Conservation (phyloP, 2,113 vertebrate species). For the Porphyrio hochstetteri region DNA sequence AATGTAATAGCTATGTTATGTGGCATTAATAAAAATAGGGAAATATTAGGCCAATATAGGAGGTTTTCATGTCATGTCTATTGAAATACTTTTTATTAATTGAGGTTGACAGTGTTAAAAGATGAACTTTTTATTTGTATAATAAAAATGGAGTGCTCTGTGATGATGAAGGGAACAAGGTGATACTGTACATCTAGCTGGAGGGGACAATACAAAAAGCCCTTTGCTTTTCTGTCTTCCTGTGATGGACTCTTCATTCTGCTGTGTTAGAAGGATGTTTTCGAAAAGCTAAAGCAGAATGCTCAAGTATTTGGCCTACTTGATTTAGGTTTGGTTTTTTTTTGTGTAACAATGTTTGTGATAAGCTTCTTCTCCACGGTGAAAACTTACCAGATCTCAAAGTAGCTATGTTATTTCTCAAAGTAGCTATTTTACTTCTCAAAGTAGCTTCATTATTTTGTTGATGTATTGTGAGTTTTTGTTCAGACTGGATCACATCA, state of each 20-base stretch:
- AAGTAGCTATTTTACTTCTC: background rate
- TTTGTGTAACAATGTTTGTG: background rate
- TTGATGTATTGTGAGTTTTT: background rate
- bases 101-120: background rate
- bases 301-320: background rate
- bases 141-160: background rate
- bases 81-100: background rate
- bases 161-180: rapidly evolving
- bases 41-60: background rate
- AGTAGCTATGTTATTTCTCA: background rate
- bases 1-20: background rate
- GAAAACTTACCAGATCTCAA: background rate
- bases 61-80: background rate
- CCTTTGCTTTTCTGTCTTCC: background rate
- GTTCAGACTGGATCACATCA: background rate
- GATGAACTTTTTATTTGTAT: background rate
- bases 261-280: background rate
- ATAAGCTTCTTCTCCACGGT: background rate
- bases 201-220: background rate
- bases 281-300: background rate
- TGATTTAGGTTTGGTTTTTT: background rate
- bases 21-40: background rate
- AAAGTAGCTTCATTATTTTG: background rate
- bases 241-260: background rate
- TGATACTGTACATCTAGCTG: background rate